Evolutionary conservation across 2,113 vertebrate species (phyloP).

Genomic region (Sander lucioperca): DNA sequence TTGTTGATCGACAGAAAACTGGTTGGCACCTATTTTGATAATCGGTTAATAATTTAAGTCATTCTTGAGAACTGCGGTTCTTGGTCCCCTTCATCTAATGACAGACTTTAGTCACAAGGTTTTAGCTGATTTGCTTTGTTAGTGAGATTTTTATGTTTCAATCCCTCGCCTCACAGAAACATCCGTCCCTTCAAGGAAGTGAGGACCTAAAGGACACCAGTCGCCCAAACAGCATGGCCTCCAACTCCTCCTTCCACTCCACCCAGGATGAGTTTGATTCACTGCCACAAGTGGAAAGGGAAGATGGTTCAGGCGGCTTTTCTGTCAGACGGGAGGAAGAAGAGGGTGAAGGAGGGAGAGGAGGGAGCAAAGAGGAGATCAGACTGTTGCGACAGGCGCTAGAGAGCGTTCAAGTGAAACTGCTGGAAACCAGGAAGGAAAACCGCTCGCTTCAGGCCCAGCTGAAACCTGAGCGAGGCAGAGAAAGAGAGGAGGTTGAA

Average conservation of each 20-base stretch:
- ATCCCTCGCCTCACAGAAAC: conserved; percentile 68
- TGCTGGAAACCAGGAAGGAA: conserved; percentile 86
- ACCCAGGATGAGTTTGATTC: conserved; percentile 85
- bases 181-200: conserved; percentile 70
- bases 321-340: conserved; percentile 45
- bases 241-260: conserved; percentile 86
- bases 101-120: not conserved
- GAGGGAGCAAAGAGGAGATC: conserved; percentile 78
- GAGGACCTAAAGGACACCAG: conserved; percentile 75
- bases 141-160: not conserved
- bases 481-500: conserved; percentile 55
- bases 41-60: not conserved
- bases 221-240: conserved; percentile 84
- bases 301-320: conserved; percentile 16
- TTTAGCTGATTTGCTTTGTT: not conserved
- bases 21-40: not conserved
- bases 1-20: not conserved
- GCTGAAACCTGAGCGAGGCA: conserved; percentile 76
- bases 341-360: conserved; percentile 42
- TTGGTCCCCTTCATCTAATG: not conserved
- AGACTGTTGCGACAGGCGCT: conserved; percentile 85
- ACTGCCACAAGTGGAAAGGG: conserved; percentile 45
- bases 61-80: not conserved
- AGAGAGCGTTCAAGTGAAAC: conserved; percentile 85
- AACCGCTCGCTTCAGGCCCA: conserved; percentile 84